Conservation (phyloP, 2,888 invertebrate genomes). For the Dasysyrphus tricinctus region DNA sequence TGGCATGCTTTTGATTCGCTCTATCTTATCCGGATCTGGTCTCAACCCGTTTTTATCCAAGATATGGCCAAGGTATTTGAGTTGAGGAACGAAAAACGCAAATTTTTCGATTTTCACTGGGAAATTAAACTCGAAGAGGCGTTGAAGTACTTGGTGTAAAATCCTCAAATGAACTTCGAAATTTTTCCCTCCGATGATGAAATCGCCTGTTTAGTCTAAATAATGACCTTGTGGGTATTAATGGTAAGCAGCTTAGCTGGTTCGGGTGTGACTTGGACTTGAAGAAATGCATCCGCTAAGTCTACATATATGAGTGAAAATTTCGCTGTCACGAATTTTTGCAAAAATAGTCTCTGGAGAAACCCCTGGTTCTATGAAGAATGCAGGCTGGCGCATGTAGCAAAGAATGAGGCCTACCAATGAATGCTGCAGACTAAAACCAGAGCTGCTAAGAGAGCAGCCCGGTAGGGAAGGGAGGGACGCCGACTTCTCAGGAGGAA, state of each 20-base stretch:
- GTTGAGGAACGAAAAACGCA: not conserved
- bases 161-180: constrained; percentile 16
- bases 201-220: constrained; percentile 13
- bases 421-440: no score
- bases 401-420: no score
- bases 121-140: not conserved
- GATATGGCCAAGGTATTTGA: not conserved
- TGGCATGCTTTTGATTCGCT: no score
- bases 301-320: not conserved
- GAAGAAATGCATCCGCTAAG: not conserved
- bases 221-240: not conserved
- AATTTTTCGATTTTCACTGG: not conserved
- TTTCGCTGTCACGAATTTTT: not conserved
- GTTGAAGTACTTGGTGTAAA: constrained; percentile 3
- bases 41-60: not conserved
- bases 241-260: not conserved
- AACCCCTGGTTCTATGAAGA: no score
- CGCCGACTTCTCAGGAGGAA: no score
- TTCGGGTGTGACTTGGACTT: not conserved
- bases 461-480: no score
- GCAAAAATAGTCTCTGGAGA: no score
- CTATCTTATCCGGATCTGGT: no score
- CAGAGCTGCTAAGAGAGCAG: no score
- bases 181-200: constrained; percentile 23
- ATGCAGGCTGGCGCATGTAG: no score